phyloP scores from a whole-genome alignment of 2,888 invertebrate species.

The Lamellibrachia satsuma region DNA sequence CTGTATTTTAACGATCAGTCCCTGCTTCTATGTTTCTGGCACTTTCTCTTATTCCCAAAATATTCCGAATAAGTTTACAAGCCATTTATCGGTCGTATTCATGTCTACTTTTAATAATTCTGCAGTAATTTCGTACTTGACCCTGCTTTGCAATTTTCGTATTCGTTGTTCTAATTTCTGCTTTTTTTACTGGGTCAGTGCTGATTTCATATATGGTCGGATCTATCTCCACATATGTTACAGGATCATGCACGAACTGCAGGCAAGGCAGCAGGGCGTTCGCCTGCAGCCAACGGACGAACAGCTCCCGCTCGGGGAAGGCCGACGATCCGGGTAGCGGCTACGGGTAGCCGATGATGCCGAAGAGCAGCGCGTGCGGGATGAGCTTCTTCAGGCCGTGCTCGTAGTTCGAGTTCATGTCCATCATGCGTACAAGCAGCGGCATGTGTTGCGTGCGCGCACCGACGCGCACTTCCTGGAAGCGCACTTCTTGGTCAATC shows the following conservation, averaged over 20 bases:
- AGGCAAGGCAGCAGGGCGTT: conserved; percentile 69
- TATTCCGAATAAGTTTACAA: too few relatives aligned
- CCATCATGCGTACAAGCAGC: conserved; percentile 80
- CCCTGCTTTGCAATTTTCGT: too few relatives aligned
- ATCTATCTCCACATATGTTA: too few relatives aligned
- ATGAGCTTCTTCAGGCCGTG: conserved; percentile 82
- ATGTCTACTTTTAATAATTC: too few relatives aligned
- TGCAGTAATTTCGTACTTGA: too few relatives aligned
- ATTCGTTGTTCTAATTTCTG: too few relatives aligned
- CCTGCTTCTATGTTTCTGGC: too few relatives aligned
- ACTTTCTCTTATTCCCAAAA: too few relatives aligned
- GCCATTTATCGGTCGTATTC: too few relatives aligned
- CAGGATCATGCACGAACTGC: conserved; percentile 76
- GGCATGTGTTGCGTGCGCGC: conserved; percentile 84
- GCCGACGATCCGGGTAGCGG: conserved; percentile 74
- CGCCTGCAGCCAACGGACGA: conserved; percentile 79
- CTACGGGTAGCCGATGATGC: conserved; percentile 87
- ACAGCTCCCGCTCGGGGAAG: conserved; percentile 64
- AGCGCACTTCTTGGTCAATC: conserved; percentile 14
- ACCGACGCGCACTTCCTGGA: conserved; percentile 84
- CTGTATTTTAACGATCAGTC: too few relatives aligned
- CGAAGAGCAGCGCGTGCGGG: conserved; percentile 75
- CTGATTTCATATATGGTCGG: too few relatives aligned
- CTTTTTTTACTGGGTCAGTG: too few relatives aligned
- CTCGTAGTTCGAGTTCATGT: conserved; percentile 82